A percentile compares a stretch with the other conserved stretches of the same genome.
Conservation (phyloP, 2,113 vertebrate species). For the Morphnarchus princeps region DNA sequence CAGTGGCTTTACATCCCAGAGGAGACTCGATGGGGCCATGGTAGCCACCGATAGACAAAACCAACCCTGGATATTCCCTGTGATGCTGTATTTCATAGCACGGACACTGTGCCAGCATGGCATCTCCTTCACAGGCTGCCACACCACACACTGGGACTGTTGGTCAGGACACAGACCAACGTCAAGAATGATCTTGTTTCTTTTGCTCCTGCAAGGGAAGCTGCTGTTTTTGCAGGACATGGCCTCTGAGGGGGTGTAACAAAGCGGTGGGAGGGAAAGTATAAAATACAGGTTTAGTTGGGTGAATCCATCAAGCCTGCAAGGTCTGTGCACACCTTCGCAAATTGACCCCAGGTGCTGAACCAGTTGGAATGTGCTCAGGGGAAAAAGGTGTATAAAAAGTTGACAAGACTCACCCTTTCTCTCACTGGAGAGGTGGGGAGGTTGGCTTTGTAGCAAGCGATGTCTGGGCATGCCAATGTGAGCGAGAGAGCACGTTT, state of each 20-base stretch:
- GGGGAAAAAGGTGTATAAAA: background rate
- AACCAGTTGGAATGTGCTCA: background rate
- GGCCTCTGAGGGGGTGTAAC: background rate
- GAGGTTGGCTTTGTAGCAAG: background rate
- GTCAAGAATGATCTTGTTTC: background rate
- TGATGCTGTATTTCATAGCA: rapidly evolving
- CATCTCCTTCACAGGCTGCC: background rate
- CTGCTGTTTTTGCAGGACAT: background rate
- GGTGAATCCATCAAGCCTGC: background rate
- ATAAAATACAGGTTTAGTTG: background rate
- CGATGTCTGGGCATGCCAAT: background rate
- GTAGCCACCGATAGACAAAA: background rate
- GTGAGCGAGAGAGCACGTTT: background rate
- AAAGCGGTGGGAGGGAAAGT: background rate
- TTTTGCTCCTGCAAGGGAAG: background rate
- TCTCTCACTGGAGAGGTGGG: background rate
- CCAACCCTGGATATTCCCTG: background rate
- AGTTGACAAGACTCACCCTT: background rate
- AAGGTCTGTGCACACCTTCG: background rate
- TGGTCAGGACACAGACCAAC: background rate
- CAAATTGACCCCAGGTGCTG: background rate
- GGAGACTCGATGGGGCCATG: background rate
- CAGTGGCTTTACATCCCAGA: background rate
- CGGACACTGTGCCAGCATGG: too few relatives aligned
- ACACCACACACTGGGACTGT: rapidly evolving